Conservation (phyloP, 2,113 vertebrate species). For the Myotis brandtii region DNA sequence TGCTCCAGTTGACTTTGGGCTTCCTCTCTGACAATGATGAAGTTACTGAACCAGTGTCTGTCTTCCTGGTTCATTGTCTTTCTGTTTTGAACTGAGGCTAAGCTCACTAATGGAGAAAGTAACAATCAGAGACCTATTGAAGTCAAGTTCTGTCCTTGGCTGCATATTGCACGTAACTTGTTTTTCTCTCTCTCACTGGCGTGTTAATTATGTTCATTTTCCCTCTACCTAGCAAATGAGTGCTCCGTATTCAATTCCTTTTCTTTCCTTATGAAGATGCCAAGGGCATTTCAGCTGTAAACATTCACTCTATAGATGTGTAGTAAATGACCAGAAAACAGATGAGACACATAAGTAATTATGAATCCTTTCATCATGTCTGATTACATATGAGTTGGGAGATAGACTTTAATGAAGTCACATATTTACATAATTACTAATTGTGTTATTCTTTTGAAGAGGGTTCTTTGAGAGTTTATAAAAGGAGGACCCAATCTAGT, state of each 20-base stretch:
- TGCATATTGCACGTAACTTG: not conserved
- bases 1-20: not conserved
- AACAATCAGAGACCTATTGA: not conserved
- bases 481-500: not conserved
- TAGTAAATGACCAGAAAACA: not conserved
- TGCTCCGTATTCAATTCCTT: constrained; percentile 16
- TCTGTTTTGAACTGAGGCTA: not conserved
- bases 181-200: not conserved
- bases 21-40: not conserved
- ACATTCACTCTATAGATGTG: not conserved
- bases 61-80: not conserved
- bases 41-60: not conserved
- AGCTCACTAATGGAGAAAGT: not conserved
- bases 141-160: not conserved
- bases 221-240: not conserved
- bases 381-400: not conserved
- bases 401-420: not conserved
- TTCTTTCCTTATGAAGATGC: constrained; percentile 42
- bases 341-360: not conserved
- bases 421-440: not conserved
- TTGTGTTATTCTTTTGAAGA: not conserved
- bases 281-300: constrained; percentile 53
- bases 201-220: constrained; percentile 17
- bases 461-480: not conserved
- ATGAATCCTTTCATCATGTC: not conserved